These are phyloP conservation scores for Cantharis nigra DNA, from an alignment of 2,888 invertebrate species.

Conservation along the genomic window DNA sequence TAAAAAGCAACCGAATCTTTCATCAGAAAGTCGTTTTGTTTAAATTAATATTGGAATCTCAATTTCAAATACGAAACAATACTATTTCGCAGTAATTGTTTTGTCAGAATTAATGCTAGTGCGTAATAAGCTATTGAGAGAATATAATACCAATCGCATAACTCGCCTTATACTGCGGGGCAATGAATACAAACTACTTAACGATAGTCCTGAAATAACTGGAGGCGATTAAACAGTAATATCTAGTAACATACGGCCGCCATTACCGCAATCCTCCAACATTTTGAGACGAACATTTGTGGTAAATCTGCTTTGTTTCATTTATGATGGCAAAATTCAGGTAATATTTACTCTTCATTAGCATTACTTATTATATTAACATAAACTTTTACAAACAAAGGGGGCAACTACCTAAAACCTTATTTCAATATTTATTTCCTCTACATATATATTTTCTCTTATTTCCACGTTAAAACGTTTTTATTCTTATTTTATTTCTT, in stretches of 20 bases:
- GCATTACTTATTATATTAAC: slow-evolving; percentile 30
- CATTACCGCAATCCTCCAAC: slow-evolving; percentile 28
- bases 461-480: slow-evolving; percentile 29
- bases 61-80: neutral
- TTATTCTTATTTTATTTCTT: slow-evolving; percentile 37
- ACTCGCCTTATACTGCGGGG: slow-evolving; percentile 25
- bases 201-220: slow-evolving; percentile 32
- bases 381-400: slow-evolving; percentile 34
- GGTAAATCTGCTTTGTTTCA: slow-evolving; percentile 28
- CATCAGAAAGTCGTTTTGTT: neutral
- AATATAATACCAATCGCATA: slow-evolving; percentile 29
- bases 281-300: slow-evolving; percentile 21
- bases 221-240: slow-evolving; percentile 32
- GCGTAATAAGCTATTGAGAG: slow-evolving; percentile 22
- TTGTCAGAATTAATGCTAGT: slow-evolving; percentile 22
- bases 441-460: slow-evolving; percentile 28
- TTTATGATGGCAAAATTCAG: slow-evolving; percentile 24
- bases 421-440: slow-evolving; percentile 42
- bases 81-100: slow-evolving; percentile 24
- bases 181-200: slow-evolving; percentile 35
- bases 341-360: slow-evolving; percentile 39
- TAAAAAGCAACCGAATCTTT: neutral
- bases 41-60: neutral
- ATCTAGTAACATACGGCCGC: slow-evolving; percentile 31
- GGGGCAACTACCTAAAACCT: slow-evolving; percentile 19